phyloP scores from a whole-genome alignment of 2,888 invertebrate genomes.

The Volucella inflata region DNA sequence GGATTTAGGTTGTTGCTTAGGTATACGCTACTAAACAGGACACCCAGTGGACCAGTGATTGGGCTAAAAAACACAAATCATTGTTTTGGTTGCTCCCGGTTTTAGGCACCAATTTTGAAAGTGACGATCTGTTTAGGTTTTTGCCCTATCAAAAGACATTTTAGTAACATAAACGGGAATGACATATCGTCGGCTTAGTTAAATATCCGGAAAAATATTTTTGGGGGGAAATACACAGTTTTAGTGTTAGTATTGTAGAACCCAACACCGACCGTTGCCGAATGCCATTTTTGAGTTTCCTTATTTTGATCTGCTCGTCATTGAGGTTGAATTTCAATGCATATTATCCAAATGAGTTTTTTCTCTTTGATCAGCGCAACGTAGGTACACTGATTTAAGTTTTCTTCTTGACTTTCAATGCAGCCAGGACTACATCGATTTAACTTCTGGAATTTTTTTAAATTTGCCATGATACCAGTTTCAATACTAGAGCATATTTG shows the following conservation, averaged over 20 bases:
- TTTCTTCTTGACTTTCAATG: no score
- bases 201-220: background rate
- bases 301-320: background rate
- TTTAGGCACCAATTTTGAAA: conserved; percentile 3
- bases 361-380: no score
- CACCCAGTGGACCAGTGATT: no score
- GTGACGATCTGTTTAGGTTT: background rate
- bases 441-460: no score
- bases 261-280: background rate
- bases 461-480: no score
- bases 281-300: background rate
- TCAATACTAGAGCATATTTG: background rate
- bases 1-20: no score
- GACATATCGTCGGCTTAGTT: conserved; percentile 2
- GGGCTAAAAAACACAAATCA: no score
- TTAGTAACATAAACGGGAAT: background rate
- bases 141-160: background rate
- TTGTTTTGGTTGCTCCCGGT: no score
- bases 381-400: no score
- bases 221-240: background rate
- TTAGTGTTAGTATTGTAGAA: background rate
- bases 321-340: background rate
- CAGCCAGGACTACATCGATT: no score
- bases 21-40: no score
- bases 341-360: background rate